phyloP scores from a whole-genome alignment of 2,888 invertebrate species.

The Molorchus minor region DNA sequence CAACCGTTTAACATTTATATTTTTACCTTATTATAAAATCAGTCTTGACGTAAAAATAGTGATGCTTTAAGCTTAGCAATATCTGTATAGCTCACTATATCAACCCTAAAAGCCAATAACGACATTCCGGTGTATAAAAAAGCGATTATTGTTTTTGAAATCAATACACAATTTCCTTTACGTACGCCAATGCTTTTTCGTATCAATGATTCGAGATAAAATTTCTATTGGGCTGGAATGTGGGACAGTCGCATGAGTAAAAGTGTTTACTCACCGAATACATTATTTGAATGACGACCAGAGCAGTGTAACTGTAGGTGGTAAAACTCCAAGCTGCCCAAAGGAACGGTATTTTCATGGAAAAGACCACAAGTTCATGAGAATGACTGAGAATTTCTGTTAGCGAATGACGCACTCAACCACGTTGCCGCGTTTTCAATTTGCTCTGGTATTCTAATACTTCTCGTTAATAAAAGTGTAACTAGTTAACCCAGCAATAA shows the following conservation, averaged over 20 bases:
- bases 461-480: no score
- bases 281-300: slow-evolving; percentile 38
- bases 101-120: no score
- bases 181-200: background rate
- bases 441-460: no score
- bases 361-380: slow-evolving; percentile 45
- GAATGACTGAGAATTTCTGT: slow-evolving; percentile 28
- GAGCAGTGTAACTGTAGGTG: slow-evolving; percentile 37
- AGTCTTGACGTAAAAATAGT: no score
- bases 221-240: slow-evolving; percentile 29
- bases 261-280: slow-evolving; percentile 41
- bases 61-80: no score
- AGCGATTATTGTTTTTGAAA: background rate
- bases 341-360: slow-evolving; percentile 46
- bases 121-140: background rate
- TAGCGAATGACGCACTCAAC: slow-evolving; percentile 21
- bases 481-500: no score
- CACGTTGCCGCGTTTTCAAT: slow-evolving; percentile 12
- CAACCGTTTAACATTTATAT: no score
- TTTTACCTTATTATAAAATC: no score
- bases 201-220: slow-evolving; percentile 20
- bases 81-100: no score
- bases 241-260: slow-evolving; percentile 35
- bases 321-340: slow-evolving; percentile 26
- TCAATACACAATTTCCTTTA: background rate